Evolutionary conservation across 2,113 vertebrate species (phyloP).

Genomic region (Corythornis vintsioides): DNA sequence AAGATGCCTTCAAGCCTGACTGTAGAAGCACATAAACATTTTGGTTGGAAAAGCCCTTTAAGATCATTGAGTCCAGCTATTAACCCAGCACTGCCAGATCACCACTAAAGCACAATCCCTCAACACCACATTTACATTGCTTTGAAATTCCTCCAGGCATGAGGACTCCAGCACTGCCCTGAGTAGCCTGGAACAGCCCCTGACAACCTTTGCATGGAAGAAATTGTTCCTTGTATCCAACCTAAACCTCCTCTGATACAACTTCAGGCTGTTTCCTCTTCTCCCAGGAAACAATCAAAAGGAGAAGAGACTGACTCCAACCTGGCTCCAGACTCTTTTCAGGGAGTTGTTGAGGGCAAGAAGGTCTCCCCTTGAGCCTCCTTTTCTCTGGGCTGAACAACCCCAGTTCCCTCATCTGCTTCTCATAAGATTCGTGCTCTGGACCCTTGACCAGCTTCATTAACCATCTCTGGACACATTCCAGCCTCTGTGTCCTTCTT

Average conservation of each 20-base stretch:
- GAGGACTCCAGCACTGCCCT: background rate
- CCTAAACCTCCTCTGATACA: background rate
- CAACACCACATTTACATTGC: background rate
- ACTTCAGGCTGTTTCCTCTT: background rate
- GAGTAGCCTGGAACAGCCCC: background rate
- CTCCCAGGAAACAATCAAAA: too few relatives aligned
- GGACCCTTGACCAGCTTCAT: background rate
- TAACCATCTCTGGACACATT: background rate
- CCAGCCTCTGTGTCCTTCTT: background rate
- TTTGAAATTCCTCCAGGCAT: background rate
- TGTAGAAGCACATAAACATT: background rate
- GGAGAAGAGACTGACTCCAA: background rate
- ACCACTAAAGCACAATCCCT: background rate
- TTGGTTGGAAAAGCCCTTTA: background rate
- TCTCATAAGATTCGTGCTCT: background rate
- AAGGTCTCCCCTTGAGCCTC: background rate
- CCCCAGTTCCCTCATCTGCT: background rate
- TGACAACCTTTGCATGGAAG: background rate
- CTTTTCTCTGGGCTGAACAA: background rate
- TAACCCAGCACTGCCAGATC: background rate
- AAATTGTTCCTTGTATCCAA: background rate
- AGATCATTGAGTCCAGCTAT: background rate
- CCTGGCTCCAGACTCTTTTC: background rate
- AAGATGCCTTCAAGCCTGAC: background rate
- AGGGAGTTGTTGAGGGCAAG: background rate